phyloP scores from a whole-genome alignment of 2,797 vertebrate genomes.

The Leptoclinus maculatus region DNA sequence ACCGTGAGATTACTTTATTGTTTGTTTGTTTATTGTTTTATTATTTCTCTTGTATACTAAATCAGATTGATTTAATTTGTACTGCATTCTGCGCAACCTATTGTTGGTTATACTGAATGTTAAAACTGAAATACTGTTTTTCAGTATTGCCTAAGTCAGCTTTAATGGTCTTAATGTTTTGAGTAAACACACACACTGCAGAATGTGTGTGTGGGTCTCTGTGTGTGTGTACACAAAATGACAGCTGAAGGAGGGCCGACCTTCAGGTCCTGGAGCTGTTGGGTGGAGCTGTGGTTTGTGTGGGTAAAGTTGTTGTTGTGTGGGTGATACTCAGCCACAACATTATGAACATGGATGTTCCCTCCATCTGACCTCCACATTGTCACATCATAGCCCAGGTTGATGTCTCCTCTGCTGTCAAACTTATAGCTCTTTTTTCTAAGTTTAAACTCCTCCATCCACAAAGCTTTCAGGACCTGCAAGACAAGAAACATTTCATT shows the following conservation, averaged over 20 bases:
- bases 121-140: not conserved
- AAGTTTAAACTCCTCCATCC: constrained; percentile 75
- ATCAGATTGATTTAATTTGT: too few relatives aligned
- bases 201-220: not conserved
- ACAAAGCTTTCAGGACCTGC: constrained; percentile 84
- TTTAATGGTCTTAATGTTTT: constrained; percentile 14
- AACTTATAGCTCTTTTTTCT: constrained; percentile 80
- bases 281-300: constrained; percentile 67
- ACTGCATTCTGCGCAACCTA: not conserved
- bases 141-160: not conserved
- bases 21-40: not conserved
- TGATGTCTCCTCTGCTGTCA: constrained; percentile 86
- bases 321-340: constrained; percentile 85
- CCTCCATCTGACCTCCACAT: constrained; percentile 84
- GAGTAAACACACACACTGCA: constrained; percentile 6
- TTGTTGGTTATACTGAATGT: not conserved
- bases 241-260: constrained; percentile 67
- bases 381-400: constrained; percentile 86
- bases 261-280: constrained; percentile 79
- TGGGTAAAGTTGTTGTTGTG: constrained; percentile 77
- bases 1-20: not conserved
- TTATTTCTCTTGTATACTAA: not conserved
- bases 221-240: constrained; percentile 2
- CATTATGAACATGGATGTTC: constrained; percentile 64
- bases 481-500: constrained; percentile 6